These are phyloP conservation scores for Meandrina meandrites DNA, from an alignment of 92 coral and sea anemone genomes.

Conservation along the genomic window DNA sequence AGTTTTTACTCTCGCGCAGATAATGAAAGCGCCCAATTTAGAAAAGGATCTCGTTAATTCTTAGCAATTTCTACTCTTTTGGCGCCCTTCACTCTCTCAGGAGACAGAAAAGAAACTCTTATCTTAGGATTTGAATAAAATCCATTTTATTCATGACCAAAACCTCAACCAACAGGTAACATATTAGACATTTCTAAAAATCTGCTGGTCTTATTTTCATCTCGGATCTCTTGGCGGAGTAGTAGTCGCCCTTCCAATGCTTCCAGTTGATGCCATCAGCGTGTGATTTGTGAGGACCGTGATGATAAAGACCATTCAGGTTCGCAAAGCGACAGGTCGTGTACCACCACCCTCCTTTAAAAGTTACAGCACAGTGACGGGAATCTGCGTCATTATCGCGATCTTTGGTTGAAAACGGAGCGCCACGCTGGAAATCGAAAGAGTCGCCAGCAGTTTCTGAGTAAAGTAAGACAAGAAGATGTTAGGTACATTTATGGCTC, in stretches of 20 bases:
- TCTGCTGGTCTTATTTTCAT: constrained; percentile 7
- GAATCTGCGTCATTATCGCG: not conserved
- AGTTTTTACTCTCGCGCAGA: too few species aligned
- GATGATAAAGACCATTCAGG: not conserved
- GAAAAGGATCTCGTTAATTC: too few species aligned
- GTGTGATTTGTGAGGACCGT: not conserved
- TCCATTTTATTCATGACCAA: not conserved
- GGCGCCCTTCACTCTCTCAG: not conserved
- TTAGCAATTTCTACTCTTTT: too few species aligned
- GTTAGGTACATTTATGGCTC: too few species aligned
- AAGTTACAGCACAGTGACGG: not conserved
- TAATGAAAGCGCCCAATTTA: too few species aligned
- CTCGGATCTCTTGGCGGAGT: constrained; percentile 2
- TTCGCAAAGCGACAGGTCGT: not conserved
- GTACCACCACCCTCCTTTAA: constrained; percentile 11
- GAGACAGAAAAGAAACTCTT: too few species aligned
- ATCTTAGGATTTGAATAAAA: not conserved
- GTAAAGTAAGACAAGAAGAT: not conserved
- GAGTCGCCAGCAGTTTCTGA: not conserved
- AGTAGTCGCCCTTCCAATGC: not conserved
- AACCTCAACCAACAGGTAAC: not conserved
- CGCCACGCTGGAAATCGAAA: not conserved
- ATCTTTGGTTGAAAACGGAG: constrained; percentile 15
- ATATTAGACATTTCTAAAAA: not conserved
- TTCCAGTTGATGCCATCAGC: not conserved